These are phyloP conservation scores for Andinoacara biseriatus DNA, from an alignment of 2,113 vertebrate species.

Conservation along the genomic window DNA sequence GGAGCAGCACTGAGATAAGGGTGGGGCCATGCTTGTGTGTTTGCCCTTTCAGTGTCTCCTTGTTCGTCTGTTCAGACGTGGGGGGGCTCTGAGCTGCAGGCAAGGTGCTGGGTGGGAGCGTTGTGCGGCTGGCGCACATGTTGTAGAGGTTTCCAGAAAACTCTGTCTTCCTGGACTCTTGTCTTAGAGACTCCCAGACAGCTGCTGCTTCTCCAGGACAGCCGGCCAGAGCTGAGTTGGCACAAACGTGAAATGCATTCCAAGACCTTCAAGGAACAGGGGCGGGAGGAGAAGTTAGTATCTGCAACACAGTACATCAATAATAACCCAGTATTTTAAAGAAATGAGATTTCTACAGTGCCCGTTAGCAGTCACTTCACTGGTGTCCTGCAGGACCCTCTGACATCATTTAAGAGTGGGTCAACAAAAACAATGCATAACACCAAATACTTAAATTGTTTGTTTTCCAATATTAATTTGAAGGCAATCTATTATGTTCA, in stretches of 20 bases:
- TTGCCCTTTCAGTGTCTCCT: slow-evolving; percentile 85
- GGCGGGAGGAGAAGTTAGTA: neutral
- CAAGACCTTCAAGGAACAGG: slow-evolving; percentile 84
- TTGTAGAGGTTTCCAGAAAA: slow-evolving; percentile 92
- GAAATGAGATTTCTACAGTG: neutral
- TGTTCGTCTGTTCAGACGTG: slow-evolving; percentile 83
- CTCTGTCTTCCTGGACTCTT: slow-evolving; percentile 88
- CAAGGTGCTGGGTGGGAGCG: slow-evolving; percentile 63
- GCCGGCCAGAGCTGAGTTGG: slow-evolving; percentile 83
- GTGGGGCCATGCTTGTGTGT: slow-evolving; percentile 32
- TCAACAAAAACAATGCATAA: no score
- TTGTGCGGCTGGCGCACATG: slow-evolving; percentile 83
- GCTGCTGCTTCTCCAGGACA: slow-evolving; percentile 89
- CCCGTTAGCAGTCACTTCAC: neutral
- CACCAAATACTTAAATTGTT: neutral
- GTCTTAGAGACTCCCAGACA: slow-evolving; percentile 91
- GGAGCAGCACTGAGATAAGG: slow-evolving; percentile 49
- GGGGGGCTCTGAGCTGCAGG: slow-evolving; percentile 67
- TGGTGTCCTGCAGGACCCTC: neutral
- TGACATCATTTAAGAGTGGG: neutral
- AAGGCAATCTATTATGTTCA: neutral
- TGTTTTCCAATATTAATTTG: neutral
- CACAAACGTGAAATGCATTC: slow-evolving; percentile 91
- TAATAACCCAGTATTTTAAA: neutral
- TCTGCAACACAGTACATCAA: neutral